phyloP scores from a whole-genome alignment of 2,113 vertebrate genomes.

The Megaceryle torquata region DNA sequence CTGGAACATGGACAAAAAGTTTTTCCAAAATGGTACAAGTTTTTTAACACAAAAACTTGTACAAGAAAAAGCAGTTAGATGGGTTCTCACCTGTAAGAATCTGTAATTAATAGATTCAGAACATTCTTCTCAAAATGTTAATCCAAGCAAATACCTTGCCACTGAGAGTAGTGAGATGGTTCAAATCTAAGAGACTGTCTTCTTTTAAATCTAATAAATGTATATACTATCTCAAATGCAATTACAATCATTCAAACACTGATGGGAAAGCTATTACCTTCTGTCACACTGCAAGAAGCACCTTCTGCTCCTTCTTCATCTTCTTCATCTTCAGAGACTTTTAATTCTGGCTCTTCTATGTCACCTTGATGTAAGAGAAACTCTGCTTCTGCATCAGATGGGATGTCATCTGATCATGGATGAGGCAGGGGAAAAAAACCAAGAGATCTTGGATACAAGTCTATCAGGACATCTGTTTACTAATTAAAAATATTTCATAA shows the following conservation, averaged over 20 bases:
- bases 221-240: not conserved
- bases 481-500: not conserved
- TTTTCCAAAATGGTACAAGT: not conserved
- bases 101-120: not conserved
- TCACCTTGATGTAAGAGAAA: slow-evolving; percentile 67
- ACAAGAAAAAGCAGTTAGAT: not conserved
- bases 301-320: slow-evolving; percentile 49
- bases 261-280: slow-evolving; percentile 49
- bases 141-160: not conserved
- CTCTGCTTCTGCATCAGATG: slow-evolving; percentile 88
- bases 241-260: not conserved
- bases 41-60: not conserved
- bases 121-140: not conserved
- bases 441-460: not conserved
- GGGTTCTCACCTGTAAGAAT: not conserved
- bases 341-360: slow-evolving; percentile 19
- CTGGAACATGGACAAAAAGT: not conserved
- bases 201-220: not conserved
- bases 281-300: not conserved
- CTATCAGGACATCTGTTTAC: not conserved
- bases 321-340: slow-evolving; percentile 67
- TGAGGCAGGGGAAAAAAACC: not conserved
- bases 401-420: slow-evolving; percentile 80
- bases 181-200: not conserved
- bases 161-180: not conserved